Conservation (phyloP, 2,888 invertebrate genomes). For the Thera britannica region DNA sequence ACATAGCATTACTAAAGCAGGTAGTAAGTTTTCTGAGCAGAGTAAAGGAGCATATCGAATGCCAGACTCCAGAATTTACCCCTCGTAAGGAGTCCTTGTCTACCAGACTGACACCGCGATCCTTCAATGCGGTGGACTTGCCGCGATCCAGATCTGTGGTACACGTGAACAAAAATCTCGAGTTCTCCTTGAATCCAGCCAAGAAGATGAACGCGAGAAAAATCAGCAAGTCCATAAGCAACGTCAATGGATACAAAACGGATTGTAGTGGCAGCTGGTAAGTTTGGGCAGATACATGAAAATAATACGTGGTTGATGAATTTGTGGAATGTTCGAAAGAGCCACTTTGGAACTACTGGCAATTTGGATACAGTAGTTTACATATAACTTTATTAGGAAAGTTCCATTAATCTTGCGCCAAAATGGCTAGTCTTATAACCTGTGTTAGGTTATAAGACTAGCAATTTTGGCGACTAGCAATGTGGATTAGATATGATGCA, state of each 20-base stretch:
- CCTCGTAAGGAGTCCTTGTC: constrained; percentile 50
- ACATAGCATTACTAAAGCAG: constrained; percentile 89
- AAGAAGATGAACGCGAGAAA: constrained; percentile 72
- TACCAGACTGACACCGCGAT: constrained; percentile 48
- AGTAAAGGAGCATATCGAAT: constrained; percentile 87
- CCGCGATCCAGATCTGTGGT: constrained; percentile 74
- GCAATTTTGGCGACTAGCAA: too few species aligned
- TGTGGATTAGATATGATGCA: too few species aligned
- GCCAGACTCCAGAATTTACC: constrained; percentile 57
- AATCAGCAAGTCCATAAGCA: constrained; percentile 78
- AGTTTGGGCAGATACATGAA: constrained; percentile 28
- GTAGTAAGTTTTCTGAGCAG: constrained; percentile 88
- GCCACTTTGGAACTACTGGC: too few species aligned
- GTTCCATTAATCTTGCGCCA: too few species aligned
- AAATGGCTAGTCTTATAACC: too few species aligned
- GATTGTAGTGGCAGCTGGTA: constrained; percentile 67
- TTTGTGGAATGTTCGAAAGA: not conserved
- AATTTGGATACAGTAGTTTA: too few species aligned
- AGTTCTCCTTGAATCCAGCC: constrained; percentile 58
- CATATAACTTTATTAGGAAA: too few species aligned
- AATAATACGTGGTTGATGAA: not conserved
- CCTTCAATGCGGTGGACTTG: constrained; percentile 64
- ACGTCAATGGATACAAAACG: constrained; percentile 70
- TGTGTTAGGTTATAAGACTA: too few species aligned
- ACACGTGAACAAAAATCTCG: constrained; percentile 70